phyloP scores from a whole-genome alignment of 2,888 invertebrate species.

The Phanerotoma sp. region DNA sequence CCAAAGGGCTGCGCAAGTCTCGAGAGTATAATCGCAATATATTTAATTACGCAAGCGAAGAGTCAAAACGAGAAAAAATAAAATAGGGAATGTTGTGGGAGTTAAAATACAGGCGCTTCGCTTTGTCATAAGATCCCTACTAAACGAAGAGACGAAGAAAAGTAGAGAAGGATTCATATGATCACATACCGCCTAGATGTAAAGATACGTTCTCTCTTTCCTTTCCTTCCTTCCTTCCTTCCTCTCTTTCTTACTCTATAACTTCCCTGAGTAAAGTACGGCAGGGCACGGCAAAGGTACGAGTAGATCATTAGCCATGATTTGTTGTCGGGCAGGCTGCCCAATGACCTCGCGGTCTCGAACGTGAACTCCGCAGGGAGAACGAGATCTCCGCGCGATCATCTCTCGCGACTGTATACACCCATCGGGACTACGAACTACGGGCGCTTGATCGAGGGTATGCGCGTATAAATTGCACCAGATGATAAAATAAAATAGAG shows the following conservation, averaged over 20 bases:
- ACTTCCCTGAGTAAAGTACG: slow-evolving; percentile 42
- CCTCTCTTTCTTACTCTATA: slow-evolving; percentile 12
- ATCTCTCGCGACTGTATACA: slow-evolving; percentile 31
- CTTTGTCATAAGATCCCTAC: slow-evolving; percentile 11
- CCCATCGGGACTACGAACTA: slow-evolving; percentile 25
- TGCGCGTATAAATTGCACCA: slow-evolving; percentile 12
- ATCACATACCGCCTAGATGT: no score
- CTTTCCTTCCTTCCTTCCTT: slow-evolving; percentile 22
- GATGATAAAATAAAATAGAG: slow-evolving; percentile 23
- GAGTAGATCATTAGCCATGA: slow-evolving; percentile 58
- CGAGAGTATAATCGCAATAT: slow-evolving; percentile 13
- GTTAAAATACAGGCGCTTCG: slow-evolving; percentile 1
- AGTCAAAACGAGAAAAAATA: slow-evolving; percentile 13
- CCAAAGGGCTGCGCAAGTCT: slow-evolving; percentile 19
- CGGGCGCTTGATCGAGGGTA: background rate
- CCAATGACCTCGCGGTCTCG: slow-evolving; percentile 54
- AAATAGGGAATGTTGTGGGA: slow-evolving; percentile 7
- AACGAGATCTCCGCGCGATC: slow-evolving; percentile 38
- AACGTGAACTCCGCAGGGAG: slow-evolving; percentile 35
- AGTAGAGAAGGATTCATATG: background rate
- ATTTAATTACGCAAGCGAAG: slow-evolving; percentile 32
- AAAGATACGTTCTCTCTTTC: background rate
- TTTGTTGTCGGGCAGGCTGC: slow-evolving; percentile 57
- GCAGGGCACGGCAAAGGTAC: slow-evolving; percentile 42
- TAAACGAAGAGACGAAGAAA: background rate